Percentiles rank a stretch among this genome's conserved stretches.
These are phyloP conservation scores for Drosophila cardini DNA, from an alignment of 1,140 invertebrate species.

Conservation along the genomic window DNA sequence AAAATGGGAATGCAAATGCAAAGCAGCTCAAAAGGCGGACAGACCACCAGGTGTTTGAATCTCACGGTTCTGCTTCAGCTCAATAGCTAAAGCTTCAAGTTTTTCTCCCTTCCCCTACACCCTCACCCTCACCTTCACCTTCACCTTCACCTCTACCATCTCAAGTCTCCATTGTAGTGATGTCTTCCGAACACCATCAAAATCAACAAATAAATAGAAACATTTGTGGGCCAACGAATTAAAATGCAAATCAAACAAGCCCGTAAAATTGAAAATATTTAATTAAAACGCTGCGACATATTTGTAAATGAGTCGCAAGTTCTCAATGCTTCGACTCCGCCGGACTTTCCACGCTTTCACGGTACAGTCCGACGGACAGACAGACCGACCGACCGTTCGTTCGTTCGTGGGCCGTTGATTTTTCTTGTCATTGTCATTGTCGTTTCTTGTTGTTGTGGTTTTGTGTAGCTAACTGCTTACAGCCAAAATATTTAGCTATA, in stretches of 20 bases:
- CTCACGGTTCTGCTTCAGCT: constrained; percentile 37
- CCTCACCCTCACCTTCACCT: not conserved
- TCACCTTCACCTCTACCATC: not conserved
- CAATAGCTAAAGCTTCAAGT: constrained; percentile 1
- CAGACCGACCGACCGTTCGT: constrained; percentile 28
- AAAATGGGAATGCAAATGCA: constrained; percentile 46
- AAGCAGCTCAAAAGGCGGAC: constrained; percentile 29
- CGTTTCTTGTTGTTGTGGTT: constrained; percentile 30
- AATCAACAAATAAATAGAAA: constrained; percentile 76
- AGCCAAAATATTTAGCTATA: constrained; percentile 69
- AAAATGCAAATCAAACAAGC: constrained; percentile 79
- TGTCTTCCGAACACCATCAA: constrained; percentile 37
- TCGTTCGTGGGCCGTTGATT: constrained; percentile 47
- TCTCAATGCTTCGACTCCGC: constrained; percentile 17
- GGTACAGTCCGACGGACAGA: not conserved
- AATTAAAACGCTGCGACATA: constrained; percentile 76
- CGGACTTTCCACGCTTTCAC: constrained; percentile 66
- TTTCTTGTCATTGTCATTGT: constrained; percentile 30
- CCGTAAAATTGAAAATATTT: constrained; percentile 83
- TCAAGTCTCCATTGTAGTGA: not conserved
- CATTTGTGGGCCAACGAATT: constrained; percentile 69
- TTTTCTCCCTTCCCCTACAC: too few relatives aligned
- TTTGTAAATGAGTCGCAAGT: constrained; percentile 48
- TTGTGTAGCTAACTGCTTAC: constrained; percentile 53
- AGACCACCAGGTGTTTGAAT: constrained; percentile 50